Conservation (phyloP, 2,888 invertebrate genomes). For the Caenorhabditis plicata region DNA sequence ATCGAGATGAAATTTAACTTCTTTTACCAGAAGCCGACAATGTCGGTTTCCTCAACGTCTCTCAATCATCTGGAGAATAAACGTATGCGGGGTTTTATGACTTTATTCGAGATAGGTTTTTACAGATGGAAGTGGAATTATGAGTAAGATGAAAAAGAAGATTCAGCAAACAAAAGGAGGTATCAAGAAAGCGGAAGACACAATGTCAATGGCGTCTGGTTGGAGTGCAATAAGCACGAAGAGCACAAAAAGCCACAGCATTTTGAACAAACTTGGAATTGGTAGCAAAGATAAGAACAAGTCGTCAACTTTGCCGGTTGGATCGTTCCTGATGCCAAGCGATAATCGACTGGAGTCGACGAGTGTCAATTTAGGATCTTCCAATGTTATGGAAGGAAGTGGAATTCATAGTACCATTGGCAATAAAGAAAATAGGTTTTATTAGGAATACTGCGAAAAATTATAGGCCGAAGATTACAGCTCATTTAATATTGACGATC, state of each 20-base stretch:
- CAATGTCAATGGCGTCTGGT: conserved; percentile 41
- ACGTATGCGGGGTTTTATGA: too few species aligned
- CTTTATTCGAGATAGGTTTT: neutral
- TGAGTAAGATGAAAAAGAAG: conserved; percentile 46
- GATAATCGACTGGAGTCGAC: conserved; percentile 31
- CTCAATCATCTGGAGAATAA: too few species aligned
- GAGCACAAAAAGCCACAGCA: conserved; percentile 22
- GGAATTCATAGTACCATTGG: neutral
- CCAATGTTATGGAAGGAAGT: neutral
- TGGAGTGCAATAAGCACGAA: conserved; percentile 29
- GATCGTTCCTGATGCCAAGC: conserved; percentile 25
- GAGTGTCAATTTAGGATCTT: conserved; percentile 7
- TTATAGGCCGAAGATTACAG: too few species aligned
- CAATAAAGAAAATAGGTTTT: too few species aligned
- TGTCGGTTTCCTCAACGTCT: conserved; percentile 44
- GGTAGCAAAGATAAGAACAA: conserved; percentile 13
- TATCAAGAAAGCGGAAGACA: conserved; percentile 42
- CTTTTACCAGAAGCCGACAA: conserved; percentile 41
- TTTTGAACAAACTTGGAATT: conserved; percentile 26
- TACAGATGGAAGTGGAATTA: conserved; percentile 15
- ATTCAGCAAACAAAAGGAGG: conserved; percentile 40
- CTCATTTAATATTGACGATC: too few species aligned
- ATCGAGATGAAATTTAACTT: conserved; percentile 51
- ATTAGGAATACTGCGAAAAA: too few species aligned
- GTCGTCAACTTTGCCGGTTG: conserved; percentile 15